These are phyloP conservation scores for Nibea albiflora DNA, from an alignment of 2,113 vertebrate genomes.

Conservation along the genomic window DNA sequence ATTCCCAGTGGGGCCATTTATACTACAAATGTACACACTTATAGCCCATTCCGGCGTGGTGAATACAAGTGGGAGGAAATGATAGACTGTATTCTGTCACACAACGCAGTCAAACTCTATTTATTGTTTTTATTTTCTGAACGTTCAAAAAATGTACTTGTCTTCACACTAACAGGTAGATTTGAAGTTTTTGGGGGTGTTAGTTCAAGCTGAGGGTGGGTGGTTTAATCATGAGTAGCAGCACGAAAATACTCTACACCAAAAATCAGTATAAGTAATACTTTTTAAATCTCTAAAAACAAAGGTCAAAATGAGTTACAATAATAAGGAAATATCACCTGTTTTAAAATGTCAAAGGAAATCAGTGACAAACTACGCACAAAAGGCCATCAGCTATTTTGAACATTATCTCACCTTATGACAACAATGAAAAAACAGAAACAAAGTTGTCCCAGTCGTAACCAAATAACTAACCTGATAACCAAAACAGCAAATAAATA, in stretches of 20 bases:
- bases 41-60: conserved; percentile 14
- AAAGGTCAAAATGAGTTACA: conserved; percentile 35
- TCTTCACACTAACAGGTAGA: neutral
- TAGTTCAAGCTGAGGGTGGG: neutral
- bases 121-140: neutral
- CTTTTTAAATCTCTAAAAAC: neutral
- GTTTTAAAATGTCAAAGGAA: conserved; percentile 23
- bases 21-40: conserved; percentile 21
- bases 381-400: no score
- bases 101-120: neutral
- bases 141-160: neutral
- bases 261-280: conserved; percentile 7
- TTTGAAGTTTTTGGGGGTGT: neutral
- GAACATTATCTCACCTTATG: neutral
- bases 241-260: neutral
- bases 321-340: conserved; percentile 16
- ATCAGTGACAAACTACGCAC: no score
- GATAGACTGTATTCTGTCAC: neutral
- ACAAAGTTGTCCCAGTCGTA: neutral
- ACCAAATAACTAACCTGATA: neutral
- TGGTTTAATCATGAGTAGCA: neutral
- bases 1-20: conserved; percentile 38
- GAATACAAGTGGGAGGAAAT: conserved; percentile 37
- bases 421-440: neutral
- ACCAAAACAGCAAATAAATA: neutral